Percentiles rank a stretch among this genome's conserved stretches.
phyloP scores from a whole-genome alignment of 92 coral and sea anemone genomes.

The Actinostola sp. region DNA sequence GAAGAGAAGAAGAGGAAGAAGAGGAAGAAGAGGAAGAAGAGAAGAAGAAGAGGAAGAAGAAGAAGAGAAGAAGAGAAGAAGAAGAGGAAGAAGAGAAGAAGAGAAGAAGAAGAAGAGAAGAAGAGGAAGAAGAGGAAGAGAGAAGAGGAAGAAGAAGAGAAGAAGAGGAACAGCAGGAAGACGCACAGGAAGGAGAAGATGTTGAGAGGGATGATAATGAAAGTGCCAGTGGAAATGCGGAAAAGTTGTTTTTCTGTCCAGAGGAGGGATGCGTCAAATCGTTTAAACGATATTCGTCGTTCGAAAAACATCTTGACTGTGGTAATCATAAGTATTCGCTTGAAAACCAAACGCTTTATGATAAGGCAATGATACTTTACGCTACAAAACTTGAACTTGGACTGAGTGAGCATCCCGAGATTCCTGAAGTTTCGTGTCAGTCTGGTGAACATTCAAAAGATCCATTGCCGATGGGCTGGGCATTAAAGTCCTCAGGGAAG shows the following conservation, averaged over 20 bases:
- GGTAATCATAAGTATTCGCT: slow-evolving; percentile 47
- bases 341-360: slow-evolving; percentile 56
- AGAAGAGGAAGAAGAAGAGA: no score
- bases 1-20: no score
- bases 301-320: slow-evolving; percentile 49
- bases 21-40: no score
- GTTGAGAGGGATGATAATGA: neutral
- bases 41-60: no score
- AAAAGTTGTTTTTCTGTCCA: slow-evolving; percentile 48
- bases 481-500: slow-evolving; percentile 36
- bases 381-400: slow-evolving; percentile 39
- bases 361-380: slow-evolving; percentile 51
- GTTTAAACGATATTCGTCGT: slow-evolving; percentile 36
- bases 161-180: no score
- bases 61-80: no score
- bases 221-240: neutral
- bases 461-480: slow-evolving; percentile 49
- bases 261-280: slow-evolving; percentile 53
- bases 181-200: neutral
- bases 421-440: neutral
- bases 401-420: neutral
- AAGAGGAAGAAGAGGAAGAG: no score
- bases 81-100: no score
- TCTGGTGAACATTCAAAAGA: neutral
- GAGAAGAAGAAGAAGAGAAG: no score